phyloP scores from a whole-genome alignment of 2,797 vertebrate genomes.

The Hemibagrus guttatus region DNA sequence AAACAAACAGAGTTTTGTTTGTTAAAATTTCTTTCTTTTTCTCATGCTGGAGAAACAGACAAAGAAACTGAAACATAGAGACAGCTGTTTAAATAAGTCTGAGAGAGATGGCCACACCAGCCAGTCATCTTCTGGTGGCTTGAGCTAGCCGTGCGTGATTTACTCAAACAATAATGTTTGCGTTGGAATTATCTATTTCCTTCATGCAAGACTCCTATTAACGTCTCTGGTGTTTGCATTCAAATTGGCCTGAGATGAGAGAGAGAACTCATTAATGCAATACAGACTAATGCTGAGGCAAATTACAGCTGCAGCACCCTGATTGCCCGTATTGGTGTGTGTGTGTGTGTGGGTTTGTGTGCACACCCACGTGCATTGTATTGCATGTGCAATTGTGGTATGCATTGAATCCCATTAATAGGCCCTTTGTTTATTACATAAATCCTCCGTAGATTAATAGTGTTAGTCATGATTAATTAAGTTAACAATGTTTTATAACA shows the following conservation, averaged over 20 bases:
- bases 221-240: conserved; percentile 43
- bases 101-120: conserved; percentile 16
- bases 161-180: conserved; percentile 62
- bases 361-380: conserved; percentile 35
- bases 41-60: not conserved
- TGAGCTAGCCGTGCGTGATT: conserved; percentile 54
- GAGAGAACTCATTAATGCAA: conserved; percentile 52
- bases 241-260: conserved; percentile 42
- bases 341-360: conserved; percentile 35
- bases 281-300: conserved; percentile 40
- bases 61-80: conserved; percentile 10
- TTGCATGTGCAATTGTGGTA: conserved; percentile 13
- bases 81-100: conserved; percentile 54
- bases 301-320: conserved; percentile 43
- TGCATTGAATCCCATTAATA: conserved; percentile 39
- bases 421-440: conserved; percentile 41
- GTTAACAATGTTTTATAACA: conserved; percentile 24
- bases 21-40: conserved; percentile 22
- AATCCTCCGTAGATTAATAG: conserved; percentile 28
- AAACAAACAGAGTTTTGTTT: conserved; percentile 45
- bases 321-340: conserved; percentile 16
- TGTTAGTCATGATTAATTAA: conserved; percentile 21
- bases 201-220: conserved; percentile 54
- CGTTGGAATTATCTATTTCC: conserved; percentile 58
- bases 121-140: conserved; percentile 29